Evolutionary conservation across 92 coral and sea anemone species (phyloP).

Genomic region (Siderastrea siderea): DNA sequence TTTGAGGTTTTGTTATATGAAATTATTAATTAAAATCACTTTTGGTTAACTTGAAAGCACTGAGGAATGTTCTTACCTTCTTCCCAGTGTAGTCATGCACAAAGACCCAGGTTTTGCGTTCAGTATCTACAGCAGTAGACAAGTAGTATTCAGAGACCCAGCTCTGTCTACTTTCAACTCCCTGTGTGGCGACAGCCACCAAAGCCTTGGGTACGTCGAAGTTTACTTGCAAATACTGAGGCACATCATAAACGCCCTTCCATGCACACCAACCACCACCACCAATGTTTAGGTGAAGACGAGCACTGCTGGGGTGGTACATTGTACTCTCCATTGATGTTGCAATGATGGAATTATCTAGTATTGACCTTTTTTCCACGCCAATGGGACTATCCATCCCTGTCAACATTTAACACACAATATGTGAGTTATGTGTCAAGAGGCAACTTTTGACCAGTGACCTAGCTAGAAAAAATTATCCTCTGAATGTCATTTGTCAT

Average conservation of each 20-base stretch:
- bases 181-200: slow-evolving; percentile 36
- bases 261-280: slow-evolving; percentile 37
- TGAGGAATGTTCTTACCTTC: not conserved
- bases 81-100: slow-evolving; percentile 16
- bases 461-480: too few species aligned
- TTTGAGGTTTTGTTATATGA: not conserved
- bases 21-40: not conserved
- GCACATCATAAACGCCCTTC: not conserved
- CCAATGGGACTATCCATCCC: slow-evolving; percentile 21
- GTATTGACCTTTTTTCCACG: slow-evolving; percentile 5
- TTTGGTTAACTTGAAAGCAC: too few species aligned
- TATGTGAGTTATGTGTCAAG: too few species aligned
- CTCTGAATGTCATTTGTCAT: too few species aligned
- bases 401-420: not conserved
- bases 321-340: not conserved
- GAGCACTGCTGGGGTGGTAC: not conserved
- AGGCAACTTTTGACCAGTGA: too few species aligned
- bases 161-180: not conserved
- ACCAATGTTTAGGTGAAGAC: slow-evolving; percentile 6
- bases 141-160: slow-evolving; percentile 21
- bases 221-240: slow-evolving; percentile 7
- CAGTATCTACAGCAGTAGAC: not conserved
- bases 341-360: not conserved
- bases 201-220: not conserved
- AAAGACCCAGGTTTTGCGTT: not conserved